Evolutionary conservation across 2,888 invertebrate species (phyloP).

Genomic region (Ariolimax columbianus): DNA sequence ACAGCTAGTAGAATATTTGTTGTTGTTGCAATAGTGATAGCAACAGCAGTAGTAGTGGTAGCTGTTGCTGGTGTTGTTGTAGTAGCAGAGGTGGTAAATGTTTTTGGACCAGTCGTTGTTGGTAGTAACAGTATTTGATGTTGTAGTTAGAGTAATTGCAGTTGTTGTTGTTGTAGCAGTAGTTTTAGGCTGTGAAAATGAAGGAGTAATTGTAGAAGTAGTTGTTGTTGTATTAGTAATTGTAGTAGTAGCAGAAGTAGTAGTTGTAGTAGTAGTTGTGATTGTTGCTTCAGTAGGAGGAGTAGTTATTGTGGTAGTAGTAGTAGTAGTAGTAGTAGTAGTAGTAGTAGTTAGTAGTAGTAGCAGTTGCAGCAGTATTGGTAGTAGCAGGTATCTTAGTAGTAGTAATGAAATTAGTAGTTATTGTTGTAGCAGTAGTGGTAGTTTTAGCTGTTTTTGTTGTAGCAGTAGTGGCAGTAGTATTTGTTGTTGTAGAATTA

Average conservation of each 20-base stretch:
- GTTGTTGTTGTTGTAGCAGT: background rate
- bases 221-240: background rate
- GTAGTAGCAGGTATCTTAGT: background rate
- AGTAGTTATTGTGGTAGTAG: constrained; percentile 22
- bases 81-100: background rate
- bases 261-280: constrained; percentile 27
- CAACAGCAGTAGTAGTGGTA: constrained; percentile 2
- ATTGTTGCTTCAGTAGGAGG: constrained; percentile 11
- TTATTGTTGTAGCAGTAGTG: background rate
- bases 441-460: background rate
- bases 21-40: background rate
- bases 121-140: background rate
- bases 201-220: background rate
- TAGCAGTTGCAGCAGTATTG: background rate
- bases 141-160: background rate
- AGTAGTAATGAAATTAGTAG: background rate
- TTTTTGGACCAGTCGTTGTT: background rate
- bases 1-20: background rate
- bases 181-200: background rate
- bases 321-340: background rate
- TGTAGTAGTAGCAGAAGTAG: constrained; percentile 25
- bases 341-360: background rate
- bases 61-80: background rate
- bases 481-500: background rate
- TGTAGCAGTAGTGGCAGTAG: background rate